Evolutionary conservation across 2,888 invertebrate species (phyloP).

Genomic region (Agriopis aurantiaria): DNA sequence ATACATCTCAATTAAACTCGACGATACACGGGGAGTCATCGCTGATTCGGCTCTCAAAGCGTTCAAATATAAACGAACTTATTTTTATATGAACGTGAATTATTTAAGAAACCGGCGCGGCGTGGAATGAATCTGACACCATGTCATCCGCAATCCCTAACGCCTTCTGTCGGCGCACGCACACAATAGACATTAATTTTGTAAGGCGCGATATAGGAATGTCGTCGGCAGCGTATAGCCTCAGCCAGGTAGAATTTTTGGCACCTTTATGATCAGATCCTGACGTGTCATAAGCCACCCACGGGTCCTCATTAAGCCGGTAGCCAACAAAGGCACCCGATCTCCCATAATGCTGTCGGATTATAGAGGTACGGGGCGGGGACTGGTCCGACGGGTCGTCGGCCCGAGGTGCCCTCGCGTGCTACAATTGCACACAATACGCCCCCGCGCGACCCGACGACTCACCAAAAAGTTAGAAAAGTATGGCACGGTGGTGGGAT

Average conservation of each 20-base stretch:
- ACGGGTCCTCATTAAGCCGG: constrained; percentile 83
- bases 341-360: constrained; percentile 81
- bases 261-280: constrained; percentile 85
- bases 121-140: constrained; percentile 47
- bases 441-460: constrained; percentile 73
- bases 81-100: constrained; percentile 34
- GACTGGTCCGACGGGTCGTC: constrained; percentile 68
- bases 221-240: constrained; percentile 67
- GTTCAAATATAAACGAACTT: constrained; percentile 39
- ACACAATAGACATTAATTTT: constrained; percentile 83
- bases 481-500: constrained; percentile 65
- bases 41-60: constrained; percentile 51
- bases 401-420: constrained; percentile 81
- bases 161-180: constrained; percentile 58
- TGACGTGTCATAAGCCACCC: constrained; percentile 85
- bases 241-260: constrained; percentile 83
- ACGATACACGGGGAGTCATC: constrained; percentile 62
- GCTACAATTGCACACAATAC: constrained; percentile 82
- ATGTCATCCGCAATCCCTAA: constrained; percentile 63
- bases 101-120: constrained; percentile 28
- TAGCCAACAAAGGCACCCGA: constrained; percentile 82
- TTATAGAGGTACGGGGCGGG: constrained; percentile 65
- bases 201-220: constrained; percentile 80
- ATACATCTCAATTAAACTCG: constrained; percentile 81
- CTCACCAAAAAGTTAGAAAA: constrained; percentile 84